These are phyloP conservation scores for Sinocyclocheilus maitianheensis DNA, from an alignment of 2,113 vertebrate species.

Conservation along the genomic window DNA sequence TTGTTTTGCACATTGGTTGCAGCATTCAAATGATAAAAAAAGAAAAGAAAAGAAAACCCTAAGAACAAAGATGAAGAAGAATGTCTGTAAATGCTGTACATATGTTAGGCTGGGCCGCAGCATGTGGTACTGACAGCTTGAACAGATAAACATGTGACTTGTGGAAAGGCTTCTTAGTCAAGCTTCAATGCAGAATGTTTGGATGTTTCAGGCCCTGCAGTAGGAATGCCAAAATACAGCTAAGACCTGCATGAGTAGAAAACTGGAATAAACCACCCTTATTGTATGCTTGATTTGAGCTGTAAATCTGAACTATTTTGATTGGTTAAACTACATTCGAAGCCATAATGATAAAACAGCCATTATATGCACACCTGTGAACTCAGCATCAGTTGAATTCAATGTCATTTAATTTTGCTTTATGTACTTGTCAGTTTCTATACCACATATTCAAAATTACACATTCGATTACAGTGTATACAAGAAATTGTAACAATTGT, in stretches of 20 bases:
- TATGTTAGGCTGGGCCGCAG: slow-evolving; percentile 13
- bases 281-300: slow-evolving; percentile 32
- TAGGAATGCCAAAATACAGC: slow-evolving; percentile 35
- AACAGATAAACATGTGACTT: slow-evolving; percentile 42
- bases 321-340: neutral
- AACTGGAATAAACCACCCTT: slow-evolving; percentile 1
- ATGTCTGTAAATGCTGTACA: slow-evolving; percentile 34
- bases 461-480: neutral
- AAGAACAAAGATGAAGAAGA: slow-evolving; percentile 8
- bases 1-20: slow-evolving; percentile 7
- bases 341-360: neutral
- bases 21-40: slow-evolving; percentile 17
- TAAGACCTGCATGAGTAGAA: neutral
- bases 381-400: neutral
- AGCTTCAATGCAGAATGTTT: slow-evolving; percentile 42
- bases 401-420: neutral
- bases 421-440: neutral
- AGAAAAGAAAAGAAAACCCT: neutral
- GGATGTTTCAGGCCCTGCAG: slow-evolving; percentile 48
- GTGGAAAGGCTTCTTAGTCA: slow-evolving; percentile 48
- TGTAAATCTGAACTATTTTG: slow-evolving; percentile 9
- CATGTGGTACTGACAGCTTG: slow-evolving; percentile 35
- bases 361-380: neutral
- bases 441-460: neutral
- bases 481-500: neutral